Percentiles rank a stretch among this genome's conserved stretches.
These are phyloP conservation scores for Lithophane ornitopus DNA, from an alignment of 2,888 invertebrate species.

Conservation along the genomic window DNA sequence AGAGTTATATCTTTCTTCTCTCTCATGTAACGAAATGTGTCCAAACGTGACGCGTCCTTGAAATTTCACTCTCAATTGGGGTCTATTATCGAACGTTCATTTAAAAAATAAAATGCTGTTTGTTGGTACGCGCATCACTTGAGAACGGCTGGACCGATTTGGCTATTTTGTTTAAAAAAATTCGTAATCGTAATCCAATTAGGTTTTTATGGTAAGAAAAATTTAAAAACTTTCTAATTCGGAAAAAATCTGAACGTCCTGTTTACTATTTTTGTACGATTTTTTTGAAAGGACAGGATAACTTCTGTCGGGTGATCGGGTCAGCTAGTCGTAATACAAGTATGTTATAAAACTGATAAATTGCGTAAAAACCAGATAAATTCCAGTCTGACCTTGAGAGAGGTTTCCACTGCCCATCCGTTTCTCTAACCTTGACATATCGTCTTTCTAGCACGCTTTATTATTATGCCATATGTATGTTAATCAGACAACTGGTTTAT, in stretches of 20 bases:
- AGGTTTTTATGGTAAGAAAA: no score
- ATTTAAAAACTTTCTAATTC: neutral
- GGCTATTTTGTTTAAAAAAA: no score
- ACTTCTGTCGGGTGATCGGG: neutral
- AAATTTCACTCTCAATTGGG: no score
- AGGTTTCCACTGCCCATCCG: conserved; percentile 42
- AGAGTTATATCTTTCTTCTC: no score
- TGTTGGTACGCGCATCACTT: no score
- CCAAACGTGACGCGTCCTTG: no score
- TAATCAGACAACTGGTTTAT: conserved; percentile 63
- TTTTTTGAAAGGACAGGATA: neutral
- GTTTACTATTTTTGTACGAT: neutral
- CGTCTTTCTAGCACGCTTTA: conserved; percentile 38
- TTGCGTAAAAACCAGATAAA: conserved; percentile 30
- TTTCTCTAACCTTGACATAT: conserved; percentile 68
- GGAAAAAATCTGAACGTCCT: neutral
- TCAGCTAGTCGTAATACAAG: neutral
- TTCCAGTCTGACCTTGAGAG: conserved; percentile 56
- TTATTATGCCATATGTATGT: conserved; percentile 42
- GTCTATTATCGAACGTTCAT: no score
- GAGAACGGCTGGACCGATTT: no score
- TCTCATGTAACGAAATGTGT: no score
- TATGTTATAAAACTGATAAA: conserved; percentile 8
- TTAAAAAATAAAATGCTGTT: no score
- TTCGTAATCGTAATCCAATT: no score